Evolutionary conservation across 1,140 invertebrate species (phyloP).

Genomic region (Hirudo medicinalis): DNA sequence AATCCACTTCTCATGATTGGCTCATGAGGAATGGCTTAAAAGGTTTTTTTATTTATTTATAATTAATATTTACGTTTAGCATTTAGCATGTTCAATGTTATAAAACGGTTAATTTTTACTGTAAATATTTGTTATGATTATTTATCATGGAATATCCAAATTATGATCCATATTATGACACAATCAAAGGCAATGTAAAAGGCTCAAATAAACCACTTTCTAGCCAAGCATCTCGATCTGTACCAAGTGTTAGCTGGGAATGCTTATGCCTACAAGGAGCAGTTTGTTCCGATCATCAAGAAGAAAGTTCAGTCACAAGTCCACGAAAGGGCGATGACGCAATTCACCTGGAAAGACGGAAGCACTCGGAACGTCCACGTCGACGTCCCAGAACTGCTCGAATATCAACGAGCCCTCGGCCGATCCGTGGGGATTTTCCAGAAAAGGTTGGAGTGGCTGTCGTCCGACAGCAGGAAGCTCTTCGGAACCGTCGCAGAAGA

Average conservation of each 20-base stretch:
- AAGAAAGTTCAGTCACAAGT: slow-evolving; percentile 42
- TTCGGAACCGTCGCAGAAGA: slow-evolving; percentile 40
- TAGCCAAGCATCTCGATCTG: slow-evolving; percentile 38
- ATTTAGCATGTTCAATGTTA: background rate
- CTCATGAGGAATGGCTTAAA: slow-evolving; percentile 39
- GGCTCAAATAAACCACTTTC: slow-evolving; percentile 13
- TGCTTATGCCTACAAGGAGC: slow-evolving; percentile 39
- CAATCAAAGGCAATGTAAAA: too few species aligned
- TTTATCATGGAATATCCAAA: background rate
- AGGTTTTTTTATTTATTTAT: slow-evolving; percentile 27
- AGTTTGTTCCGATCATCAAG: slow-evolving; percentile 40
- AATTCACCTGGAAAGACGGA: slow-evolving; percentile 42
- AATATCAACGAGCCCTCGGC: slow-evolving; percentile 41
- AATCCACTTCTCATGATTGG: slow-evolving; percentile 37
- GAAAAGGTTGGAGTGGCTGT: slow-evolving; percentile 39
- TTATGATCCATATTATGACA: too few species aligned
- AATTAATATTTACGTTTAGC: background rate
- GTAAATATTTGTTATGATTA: slow-evolving; percentile 6
- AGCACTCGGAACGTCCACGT: slow-evolving; percentile 41
- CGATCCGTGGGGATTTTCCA: slow-evolving; percentile 37
- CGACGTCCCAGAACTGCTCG: slow-evolving; percentile 40
- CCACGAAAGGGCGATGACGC: slow-evolving; percentile 42
- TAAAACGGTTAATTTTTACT: background rate
- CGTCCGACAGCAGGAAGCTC: slow-evolving; percentile 36
- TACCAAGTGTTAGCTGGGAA: slow-evolving; percentile 41